phyloP scores from a whole-genome alignment of 2,113 vertebrate species.

The Saguinus imperator region DNA sequence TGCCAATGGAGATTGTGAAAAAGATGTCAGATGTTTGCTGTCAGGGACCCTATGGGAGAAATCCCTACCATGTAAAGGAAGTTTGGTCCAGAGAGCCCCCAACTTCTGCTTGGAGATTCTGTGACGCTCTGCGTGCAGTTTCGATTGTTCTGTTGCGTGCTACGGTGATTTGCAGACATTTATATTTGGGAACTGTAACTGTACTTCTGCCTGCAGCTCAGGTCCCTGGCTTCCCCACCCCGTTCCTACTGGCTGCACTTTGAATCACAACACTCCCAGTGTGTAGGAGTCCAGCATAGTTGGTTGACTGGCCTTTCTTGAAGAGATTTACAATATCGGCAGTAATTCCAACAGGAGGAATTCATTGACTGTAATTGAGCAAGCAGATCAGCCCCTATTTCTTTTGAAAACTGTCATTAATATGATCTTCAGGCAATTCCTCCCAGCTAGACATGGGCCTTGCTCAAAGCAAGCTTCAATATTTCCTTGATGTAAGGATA shows the following conservation, averaged over 20 bases:
- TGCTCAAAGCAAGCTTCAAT: background rate
- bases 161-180: background rate
- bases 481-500: background rate
- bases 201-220: background rate
- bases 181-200: background rate
- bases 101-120: background rate
- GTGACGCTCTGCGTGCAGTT: background rate
- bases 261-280: background rate
- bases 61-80: background rate
- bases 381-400: background rate
- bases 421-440: background rate
- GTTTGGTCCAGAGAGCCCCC: background rate
- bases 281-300: too few species aligned
- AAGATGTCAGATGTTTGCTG: background rate
- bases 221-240: background rate
- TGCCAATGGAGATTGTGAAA: background rate
- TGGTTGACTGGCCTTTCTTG: background rate
- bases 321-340: slow-evolving; percentile 1
- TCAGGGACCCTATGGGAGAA: background rate
- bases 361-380: background rate
- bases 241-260: background rate
- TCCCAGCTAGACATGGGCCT: background rate
- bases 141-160: background rate
- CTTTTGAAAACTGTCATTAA: slow-evolving; percentile 45
- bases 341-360: slow-evolving; percentile 2